Percentiles rank a stretch among this genome's conserved stretches.
Conservation (phyloP, 2,888 invertebrate species). For the Dasysyrphus tricinctus region DNA sequence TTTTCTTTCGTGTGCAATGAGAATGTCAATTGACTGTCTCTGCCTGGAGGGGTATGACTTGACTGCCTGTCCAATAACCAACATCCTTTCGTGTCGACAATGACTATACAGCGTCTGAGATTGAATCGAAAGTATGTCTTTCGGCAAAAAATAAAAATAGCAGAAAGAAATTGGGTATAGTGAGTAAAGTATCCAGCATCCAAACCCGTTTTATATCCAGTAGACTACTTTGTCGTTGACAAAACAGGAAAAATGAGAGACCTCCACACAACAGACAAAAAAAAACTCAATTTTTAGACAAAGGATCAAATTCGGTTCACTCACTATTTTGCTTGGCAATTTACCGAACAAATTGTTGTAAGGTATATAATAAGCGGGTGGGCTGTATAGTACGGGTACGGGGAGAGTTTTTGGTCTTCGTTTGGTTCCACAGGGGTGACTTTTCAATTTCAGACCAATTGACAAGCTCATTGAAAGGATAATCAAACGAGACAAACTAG, state of each 20-base stretch:
- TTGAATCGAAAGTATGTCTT: slow-evolving; percentile 65
- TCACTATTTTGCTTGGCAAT: slow-evolving; percentile 64
- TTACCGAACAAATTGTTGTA: slow-evolving; percentile 69
- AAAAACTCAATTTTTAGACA: slow-evolving; percentile 60
- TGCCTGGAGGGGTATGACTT: slow-evolving; percentile 49
- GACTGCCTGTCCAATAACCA: slow-evolving; percentile 57
- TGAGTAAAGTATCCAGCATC: slow-evolving; percentile 3
- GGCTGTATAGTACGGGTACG: not conserved
- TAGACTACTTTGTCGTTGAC: slow-evolving; percentile 39
- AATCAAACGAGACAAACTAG: slow-evolving; percentile 61
- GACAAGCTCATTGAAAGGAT: slow-evolving; percentile 65
- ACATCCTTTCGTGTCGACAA: slow-evolving; percentile 53
- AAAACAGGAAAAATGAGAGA: slow-evolving; percentile 14
- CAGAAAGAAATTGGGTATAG: slow-evolving; percentile 21
- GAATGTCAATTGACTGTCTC: slow-evolving; percentile 73
- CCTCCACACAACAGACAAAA: not conserved
- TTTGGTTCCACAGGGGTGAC: slow-evolving; percentile 28
- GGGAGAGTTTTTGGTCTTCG: not conserved
- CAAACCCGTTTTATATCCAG: slow-evolving; percentile 37
- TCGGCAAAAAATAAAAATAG: slow-evolving; percentile 9
- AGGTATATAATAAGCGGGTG: slow-evolving; percentile 48
- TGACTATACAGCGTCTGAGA: slow-evolving; percentile 55
- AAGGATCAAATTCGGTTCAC: slow-evolving; percentile 68
- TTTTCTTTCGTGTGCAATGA: slow-evolving; percentile 52
- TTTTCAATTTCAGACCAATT: slow-evolving; percentile 72